A percentile compares a stretch with the other conserved stretches of the same genome.
Conservation (phyloP, 2,797 vertebrate species). For the Anableps anableps region DNA sequence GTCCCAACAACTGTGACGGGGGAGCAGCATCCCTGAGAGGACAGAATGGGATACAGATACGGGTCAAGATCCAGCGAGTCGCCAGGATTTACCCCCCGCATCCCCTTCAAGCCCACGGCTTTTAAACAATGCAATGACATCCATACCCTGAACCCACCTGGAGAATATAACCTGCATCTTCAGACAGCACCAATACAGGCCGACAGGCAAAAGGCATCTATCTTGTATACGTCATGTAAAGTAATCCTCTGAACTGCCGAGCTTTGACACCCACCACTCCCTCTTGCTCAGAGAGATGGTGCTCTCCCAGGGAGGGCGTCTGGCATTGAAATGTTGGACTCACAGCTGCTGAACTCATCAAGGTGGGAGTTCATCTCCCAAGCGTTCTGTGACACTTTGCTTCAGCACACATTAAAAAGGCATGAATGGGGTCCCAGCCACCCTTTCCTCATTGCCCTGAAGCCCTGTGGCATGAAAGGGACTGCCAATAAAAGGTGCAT, state of each 20-base stretch:
- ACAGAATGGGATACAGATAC: not conserved
- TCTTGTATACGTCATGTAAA: slow-evolving; percentile 4
- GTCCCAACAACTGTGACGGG: not conserved
- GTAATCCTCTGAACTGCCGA: slow-evolving; percentile 12
- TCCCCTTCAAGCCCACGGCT: not conserved
- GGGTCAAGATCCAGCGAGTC: not conserved
- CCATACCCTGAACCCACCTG: not conserved
- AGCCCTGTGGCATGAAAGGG: not conserved
- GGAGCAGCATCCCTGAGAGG: not conserved
- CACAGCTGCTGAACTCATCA: slow-evolving; percentile 78
- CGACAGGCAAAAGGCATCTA: not conserved
- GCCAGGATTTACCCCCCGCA: not conserved
- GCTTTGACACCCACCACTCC: slow-evolving; percentile 14
- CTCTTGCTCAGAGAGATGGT: slow-evolving; percentile 12
- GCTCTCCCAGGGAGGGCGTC: slow-evolving; percentile 34
- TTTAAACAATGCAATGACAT: not conserved
- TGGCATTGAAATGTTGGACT: slow-evolving; percentile 38
- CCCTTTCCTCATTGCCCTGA: not conserved
- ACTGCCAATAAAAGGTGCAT: slow-evolving; percentile 20
- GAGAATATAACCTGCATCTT: not conserved
- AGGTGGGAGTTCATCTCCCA: slow-evolving; percentile 24
- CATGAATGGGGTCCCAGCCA: slow-evolving; percentile 10
- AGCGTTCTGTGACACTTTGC: slow-evolving; percentile 36
- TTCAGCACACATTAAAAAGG: not conserved
- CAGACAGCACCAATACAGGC: not conserved